A percentile compares a stretch with the other conserved stretches of the same genome.
phyloP scores from a whole-genome alignment of 1,140 invertebrate species.

The Tetragnatha versicolor region DNA sequence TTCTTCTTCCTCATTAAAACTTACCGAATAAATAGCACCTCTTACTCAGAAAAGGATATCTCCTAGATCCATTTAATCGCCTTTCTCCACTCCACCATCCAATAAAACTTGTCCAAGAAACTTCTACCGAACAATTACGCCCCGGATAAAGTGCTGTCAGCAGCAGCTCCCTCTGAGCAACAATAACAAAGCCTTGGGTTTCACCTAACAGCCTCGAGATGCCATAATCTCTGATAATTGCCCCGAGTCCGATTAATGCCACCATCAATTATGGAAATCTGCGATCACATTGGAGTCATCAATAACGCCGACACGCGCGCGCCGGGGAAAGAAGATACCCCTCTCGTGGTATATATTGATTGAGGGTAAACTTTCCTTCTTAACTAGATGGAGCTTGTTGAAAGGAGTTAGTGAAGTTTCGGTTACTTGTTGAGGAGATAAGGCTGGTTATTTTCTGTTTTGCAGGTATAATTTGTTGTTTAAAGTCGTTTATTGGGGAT shows the following conservation, averaged over 20 bases:
- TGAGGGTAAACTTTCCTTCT: not conserved
- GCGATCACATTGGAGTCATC: slow-evolving; percentile 34
- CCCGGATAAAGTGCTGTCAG: slow-evolving; percentile 4
- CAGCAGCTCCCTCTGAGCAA: not conserved
- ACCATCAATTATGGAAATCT: slow-evolving; percentile 50
- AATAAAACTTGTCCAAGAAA: too few relatives aligned
- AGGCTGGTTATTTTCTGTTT: not conserved
- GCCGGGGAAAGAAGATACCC: not conserved
- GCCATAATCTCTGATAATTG: slow-evolving; percentile 48
- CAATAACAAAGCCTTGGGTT: slow-evolving; percentile 5
- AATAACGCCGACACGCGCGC: too few relatives aligned
- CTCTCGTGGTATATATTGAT: not conserved
- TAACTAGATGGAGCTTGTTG: not conserved
- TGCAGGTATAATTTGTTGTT: too few relatives aligned
- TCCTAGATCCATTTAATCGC: too few relatives aligned
- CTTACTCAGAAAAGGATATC: too few relatives aligned
- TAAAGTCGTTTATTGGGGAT: too few relatives aligned
- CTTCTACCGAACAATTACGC: not conserved
- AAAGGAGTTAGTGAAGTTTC: not conserved
- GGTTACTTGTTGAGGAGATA: slow-evolving; percentile 9
- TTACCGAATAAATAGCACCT: too few relatives aligned
- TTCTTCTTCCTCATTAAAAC: too few relatives aligned
- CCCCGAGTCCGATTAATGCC: slow-evolving; percentile 27
- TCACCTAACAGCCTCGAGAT: not conserved
- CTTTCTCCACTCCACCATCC: too few relatives aligned